These are phyloP conservation scores for Hypocryptadius cinnamomeus DNA, from an alignment of 2,113 vertebrate species.

Conservation along the genomic window DNA sequence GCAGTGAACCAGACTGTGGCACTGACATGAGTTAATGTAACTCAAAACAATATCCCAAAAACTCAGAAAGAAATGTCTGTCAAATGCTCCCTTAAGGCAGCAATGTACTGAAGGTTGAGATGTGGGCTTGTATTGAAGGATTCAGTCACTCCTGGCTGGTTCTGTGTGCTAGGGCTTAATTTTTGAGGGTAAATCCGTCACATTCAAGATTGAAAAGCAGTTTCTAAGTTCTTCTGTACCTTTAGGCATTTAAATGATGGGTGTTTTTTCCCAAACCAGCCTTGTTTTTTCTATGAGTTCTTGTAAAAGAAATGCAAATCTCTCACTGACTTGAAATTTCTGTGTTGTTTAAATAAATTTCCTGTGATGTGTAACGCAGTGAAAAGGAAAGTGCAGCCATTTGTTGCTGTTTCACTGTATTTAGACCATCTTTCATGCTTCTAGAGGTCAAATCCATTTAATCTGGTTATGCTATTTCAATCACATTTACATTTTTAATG, in stretches of 20 bases:
- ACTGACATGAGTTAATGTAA: not conserved
- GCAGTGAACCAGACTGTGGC: not conserved
- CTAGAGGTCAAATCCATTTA: conserved; percentile 33
- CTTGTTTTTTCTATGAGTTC: not conserved
- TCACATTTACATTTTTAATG: conserved; percentile 55
- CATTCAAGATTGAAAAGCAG: not conserved
- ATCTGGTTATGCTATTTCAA: conserved; percentile 34
- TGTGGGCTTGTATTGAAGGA: not conserved
- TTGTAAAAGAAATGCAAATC: not conserved
- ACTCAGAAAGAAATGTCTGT: not conserved
- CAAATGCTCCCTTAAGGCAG: not conserved
- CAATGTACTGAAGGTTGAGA: not conserved
- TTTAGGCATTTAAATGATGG: not conserved
- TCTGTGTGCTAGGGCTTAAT: not conserved
- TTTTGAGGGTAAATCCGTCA: not conserved
- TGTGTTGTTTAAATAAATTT: not conserved
- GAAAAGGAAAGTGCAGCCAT: not conserved
- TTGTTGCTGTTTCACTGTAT: not conserved
- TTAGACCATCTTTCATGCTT: not conserved
- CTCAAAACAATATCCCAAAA: not conserved
- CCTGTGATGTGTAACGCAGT: not conserved
- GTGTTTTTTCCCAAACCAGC: not conserved
- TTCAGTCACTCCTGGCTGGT: not conserved
- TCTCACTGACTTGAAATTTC: not conserved
- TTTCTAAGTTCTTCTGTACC: not conserved